Conservation (phyloP, 2,797 vertebrate species). For the Meriones psammophilus region DNA sequence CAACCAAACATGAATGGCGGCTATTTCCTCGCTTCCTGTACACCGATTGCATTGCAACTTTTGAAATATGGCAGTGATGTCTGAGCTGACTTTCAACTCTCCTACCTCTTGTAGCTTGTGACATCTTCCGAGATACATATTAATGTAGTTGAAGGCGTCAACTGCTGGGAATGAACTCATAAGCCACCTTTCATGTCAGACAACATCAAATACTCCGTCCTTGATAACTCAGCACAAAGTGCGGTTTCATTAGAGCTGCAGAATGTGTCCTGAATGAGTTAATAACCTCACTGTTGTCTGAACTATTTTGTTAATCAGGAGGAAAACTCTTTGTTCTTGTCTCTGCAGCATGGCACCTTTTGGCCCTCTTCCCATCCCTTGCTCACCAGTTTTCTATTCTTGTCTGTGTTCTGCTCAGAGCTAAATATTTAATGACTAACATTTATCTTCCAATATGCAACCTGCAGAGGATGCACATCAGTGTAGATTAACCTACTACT, state of each 20-base stretch:
- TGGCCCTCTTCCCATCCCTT: fast-evolving
- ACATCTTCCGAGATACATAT: background rate
- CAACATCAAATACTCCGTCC: background rate
- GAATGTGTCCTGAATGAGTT: background rate
- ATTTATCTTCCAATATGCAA: background rate
- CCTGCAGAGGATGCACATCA: background rate
- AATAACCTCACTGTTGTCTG: too few species aligned
- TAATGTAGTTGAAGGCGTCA: background rate
- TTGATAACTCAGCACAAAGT: background rate
- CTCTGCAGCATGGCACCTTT: background rate
- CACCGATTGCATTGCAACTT: background rate
- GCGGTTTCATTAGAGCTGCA: background rate
- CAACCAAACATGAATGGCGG: background rate
- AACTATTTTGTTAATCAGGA: background rate
- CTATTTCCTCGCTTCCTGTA: background rate
- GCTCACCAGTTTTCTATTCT: background rate
- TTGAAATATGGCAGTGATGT: background rate
- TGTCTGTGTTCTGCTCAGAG: background rate
- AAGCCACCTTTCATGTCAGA: background rate
- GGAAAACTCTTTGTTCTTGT: background rate
- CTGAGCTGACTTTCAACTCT: background rate
- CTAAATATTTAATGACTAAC: background rate
- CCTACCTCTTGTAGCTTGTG: background rate
- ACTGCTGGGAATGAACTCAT: background rate
- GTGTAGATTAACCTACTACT: background rate